phyloP scores from a whole-genome alignment of 2,888 invertebrate species.

The Cheilosia soror region DNA sequence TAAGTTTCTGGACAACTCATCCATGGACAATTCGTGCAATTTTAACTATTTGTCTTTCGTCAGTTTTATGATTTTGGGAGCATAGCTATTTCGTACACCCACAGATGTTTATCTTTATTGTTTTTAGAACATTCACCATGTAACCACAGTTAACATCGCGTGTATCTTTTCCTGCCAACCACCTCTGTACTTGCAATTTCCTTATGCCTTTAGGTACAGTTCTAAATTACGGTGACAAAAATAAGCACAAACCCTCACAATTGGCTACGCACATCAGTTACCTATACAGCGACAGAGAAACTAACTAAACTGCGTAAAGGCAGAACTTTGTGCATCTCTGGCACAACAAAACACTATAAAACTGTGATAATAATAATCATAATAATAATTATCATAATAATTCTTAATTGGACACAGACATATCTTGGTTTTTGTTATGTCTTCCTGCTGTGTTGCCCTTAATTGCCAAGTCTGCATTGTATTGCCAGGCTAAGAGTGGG shows the following conservation, averaged over 20 bases:
- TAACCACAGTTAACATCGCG: not conserved
- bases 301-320: slow-evolving; percentile 34
- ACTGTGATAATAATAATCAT: slow-evolving; percentile 69
- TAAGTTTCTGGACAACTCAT: too few relatives aligned
- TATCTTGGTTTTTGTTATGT: slow-evolving; percentile 64
- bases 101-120: too few relatives aligned
- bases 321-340: slow-evolving; percentile 47
- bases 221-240: slow-evolving; percentile 50
- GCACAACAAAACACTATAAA: slow-evolving; percentile 25
- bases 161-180: not conserved
- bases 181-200: slow-evolving; percentile 9
- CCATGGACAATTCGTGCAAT: too few relatives aligned
- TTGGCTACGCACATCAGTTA: not conserved
- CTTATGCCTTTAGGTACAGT: slow-evolving; percentile 10
- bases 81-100: too few relatives aligned
- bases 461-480: slow-evolving; percentile 59
- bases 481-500: not conserved
- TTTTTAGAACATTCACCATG: too few relatives aligned
- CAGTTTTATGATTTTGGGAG: too few relatives aligned
- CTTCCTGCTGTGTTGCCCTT: slow-evolving; percentile 65
- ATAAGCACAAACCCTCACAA: slow-evolving; percentile 22
- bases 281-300: slow-evolving; percentile 1
- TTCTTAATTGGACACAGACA: slow-evolving; percentile 71
- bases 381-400: slow-evolving; percentile 70
- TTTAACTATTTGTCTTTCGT: too few relatives aligned